These are phyloP conservation scores for Centrocercus urophasianus DNA, from an alignment of 2,113 vertebrate species.

Conservation along the genomic window DNA sequence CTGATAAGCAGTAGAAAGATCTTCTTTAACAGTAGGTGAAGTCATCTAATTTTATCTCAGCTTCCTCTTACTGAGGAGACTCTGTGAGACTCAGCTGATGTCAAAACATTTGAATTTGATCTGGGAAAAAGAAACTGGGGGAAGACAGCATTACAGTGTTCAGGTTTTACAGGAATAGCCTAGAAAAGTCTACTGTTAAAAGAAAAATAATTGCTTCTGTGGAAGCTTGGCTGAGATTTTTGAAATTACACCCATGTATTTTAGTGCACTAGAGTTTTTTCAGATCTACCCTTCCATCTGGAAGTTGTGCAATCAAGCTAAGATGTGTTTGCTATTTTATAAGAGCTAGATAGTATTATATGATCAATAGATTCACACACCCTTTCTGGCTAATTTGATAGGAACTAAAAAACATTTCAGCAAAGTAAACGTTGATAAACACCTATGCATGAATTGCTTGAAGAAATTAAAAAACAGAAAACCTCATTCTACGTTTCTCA, in stretches of 20 bases:
- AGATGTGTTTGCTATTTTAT: rapidly evolving
- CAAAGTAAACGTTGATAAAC: background rate
- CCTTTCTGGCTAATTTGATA: background rate
- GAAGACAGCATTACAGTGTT: background rate
- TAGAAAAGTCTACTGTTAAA: background rate
- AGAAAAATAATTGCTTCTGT: background rate
- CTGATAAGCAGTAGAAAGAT: background rate
- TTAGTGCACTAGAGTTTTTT: background rate
- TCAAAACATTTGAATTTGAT: background rate
- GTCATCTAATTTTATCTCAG: background rate
- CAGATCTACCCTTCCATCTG: background rate
- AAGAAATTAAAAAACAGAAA: background rate
- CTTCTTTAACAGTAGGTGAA: background rate
- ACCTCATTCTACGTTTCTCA: background rate
- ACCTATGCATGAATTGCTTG: background rate
- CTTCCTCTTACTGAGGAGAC: background rate
- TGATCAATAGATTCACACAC: background rate
- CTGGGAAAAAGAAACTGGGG: background rate
- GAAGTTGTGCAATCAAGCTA: background rate
- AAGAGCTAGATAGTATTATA: background rate
- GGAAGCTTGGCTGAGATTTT: background rate
- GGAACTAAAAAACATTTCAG: background rate
- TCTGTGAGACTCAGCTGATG: background rate
- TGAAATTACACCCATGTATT: background rate
- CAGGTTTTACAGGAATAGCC: background rate